Evolutionary conservation across 2,888 invertebrate genomes (phyloP).

Genomic region (Hyles lineata): DNA sequence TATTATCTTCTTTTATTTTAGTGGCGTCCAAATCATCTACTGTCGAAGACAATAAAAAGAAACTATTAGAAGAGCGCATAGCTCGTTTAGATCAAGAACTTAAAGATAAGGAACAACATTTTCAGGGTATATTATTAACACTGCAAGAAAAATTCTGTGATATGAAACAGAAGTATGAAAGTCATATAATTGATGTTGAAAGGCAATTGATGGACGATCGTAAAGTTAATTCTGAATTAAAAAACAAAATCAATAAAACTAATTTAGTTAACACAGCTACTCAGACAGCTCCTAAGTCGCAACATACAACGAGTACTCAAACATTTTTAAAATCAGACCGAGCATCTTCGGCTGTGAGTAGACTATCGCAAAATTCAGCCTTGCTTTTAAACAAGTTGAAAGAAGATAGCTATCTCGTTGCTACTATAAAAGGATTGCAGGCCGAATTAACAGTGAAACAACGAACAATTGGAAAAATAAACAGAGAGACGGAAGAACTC

Average conservation of each 20-base stretch:
- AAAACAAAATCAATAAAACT: slow-evolving; percentile 79
- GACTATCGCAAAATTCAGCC: slow-evolving; percentile 83
- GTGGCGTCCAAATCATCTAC: slow-evolving; percentile 85
- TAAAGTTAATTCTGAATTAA: slow-evolving; percentile 79
- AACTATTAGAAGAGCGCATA: slow-evolving; percentile 89
- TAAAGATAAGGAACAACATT: slow-evolving; percentile 88
- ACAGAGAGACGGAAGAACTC: slow-evolving; percentile 90
- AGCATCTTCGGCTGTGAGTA: slow-evolving; percentile 78
- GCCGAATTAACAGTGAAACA: slow-evolving; percentile 90
- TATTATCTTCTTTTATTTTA: slow-evolving; percentile 50
- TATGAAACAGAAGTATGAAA: slow-evolving; percentile 91
- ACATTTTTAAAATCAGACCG: slow-evolving; percentile 71
- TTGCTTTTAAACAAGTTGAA: slow-evolving; percentile 82
- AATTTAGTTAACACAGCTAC: slow-evolving; percentile 68
- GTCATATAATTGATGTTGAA: slow-evolving; percentile 90
- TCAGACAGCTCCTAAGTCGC: slow-evolving; percentile 75
- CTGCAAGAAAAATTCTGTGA: slow-evolving; percentile 91
- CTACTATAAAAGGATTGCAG: slow-evolving; percentile 92
- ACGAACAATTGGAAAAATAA: slow-evolving; percentile 88
- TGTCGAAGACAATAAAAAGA: slow-evolving; percentile 84
- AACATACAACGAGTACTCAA: slow-evolving; percentile 64
- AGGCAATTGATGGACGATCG: slow-evolving; percentile 84
- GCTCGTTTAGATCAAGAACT: slow-evolving; percentile 89
- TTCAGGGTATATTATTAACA: slow-evolving; percentile 88
- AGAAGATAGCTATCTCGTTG: slow-evolving; percentile 91